Evolutionary conservation across 2,888 invertebrate genomes (phyloP).

Genomic region (Gastracanthus pulcherrimus): DNA sequence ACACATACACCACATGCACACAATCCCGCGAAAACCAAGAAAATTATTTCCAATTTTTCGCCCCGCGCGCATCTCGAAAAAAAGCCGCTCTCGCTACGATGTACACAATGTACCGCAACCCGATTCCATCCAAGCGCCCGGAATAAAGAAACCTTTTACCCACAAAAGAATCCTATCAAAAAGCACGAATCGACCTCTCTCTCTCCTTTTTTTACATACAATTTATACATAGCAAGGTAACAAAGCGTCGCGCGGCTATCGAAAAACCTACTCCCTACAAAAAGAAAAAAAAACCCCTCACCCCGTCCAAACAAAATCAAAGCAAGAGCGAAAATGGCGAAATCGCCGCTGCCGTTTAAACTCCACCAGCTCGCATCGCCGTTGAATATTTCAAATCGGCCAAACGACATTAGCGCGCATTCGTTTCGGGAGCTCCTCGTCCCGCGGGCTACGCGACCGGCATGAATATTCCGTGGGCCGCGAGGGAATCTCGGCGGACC

Average conservation of each 20-base stretch:
- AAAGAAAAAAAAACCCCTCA: constrained; percentile 14
- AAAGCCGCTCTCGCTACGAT: neutral
- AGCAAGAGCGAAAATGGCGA: constrained; percentile 8
- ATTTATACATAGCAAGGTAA: no score
- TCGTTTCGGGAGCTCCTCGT: constrained; percentile 19
- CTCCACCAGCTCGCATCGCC: constrained; percentile 6
- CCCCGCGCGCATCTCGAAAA: no score
- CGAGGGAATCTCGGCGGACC: neutral
- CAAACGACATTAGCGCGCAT: constrained; percentile 48
- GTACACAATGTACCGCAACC: constrained; percentile 3
- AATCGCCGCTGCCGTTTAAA: constrained; percentile 26
- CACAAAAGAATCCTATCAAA: constrained; percentile 43
- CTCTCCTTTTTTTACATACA: neutral
- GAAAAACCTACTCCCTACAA: neutral
- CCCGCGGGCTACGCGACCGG: constrained; percentile 9
- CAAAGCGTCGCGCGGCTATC: neutral
- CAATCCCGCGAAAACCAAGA: neutral
- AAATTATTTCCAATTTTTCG: constrained; percentile 31
- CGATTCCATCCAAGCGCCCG: constrained; percentile 27
- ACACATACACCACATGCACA: no score
- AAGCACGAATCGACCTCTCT: constrained; percentile 19
- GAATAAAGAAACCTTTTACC: constrained; percentile 36
- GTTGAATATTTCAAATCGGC: constrained; percentile 54
- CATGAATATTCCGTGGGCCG: constrained; percentile 50
- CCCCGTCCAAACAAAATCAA: constrained; percentile 38